Base-by-base conservation (phyloP, 2,888 invertebrate genomes). In the Chaitophorus viminalis region DNA sequence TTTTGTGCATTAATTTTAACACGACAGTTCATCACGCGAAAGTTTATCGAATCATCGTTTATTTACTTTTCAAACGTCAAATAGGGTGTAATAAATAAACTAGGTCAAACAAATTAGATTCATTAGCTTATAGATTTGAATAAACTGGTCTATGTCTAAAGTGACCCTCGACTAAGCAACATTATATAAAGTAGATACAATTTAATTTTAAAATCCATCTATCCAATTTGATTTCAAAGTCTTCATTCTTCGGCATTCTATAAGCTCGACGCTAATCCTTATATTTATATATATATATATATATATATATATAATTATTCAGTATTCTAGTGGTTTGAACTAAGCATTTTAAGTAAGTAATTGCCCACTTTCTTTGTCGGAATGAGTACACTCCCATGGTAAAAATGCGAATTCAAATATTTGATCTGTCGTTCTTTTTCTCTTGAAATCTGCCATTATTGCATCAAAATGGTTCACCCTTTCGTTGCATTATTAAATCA, bases 31-130 rank as follows among this genome's bases (percentile, higher is more conserved):
- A 72, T 82, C 82, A 39, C 33, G n/a, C 72, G 33, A 82, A 25
- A 82, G 68, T 82, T 52, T 52, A 75, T 82, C 54, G 21, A 74
- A 29, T 29, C 29, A 36, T 39, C 5, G 75, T 60, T 75, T 75
- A 75, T 75, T 60, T 60, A 75, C 54, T 75, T 83, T 60, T 83
- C n/a, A 74, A 60, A 31, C 5, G 31, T 74, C 36, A 60, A 33
- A 82, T 54, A 29, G 21, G 21, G 21, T 39, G 29, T 39, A 79
- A 79, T 82, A 72, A 85, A 78, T 78, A 68, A 85, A 85, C 33
- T 70, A 68, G 70, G 46, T 85, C 46, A 70, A 65, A 78, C n/a
- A 68, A 78, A 78, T 85, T 46, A 68, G 65, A 46, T 78, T 78
- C 25, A 46, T 39, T 70, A 60, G 46, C 60, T 68, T 65, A 76